Base-by-base conservation (phyloP, 2,113 vertebrate species). In the Nanorana parkeri region DNA sequence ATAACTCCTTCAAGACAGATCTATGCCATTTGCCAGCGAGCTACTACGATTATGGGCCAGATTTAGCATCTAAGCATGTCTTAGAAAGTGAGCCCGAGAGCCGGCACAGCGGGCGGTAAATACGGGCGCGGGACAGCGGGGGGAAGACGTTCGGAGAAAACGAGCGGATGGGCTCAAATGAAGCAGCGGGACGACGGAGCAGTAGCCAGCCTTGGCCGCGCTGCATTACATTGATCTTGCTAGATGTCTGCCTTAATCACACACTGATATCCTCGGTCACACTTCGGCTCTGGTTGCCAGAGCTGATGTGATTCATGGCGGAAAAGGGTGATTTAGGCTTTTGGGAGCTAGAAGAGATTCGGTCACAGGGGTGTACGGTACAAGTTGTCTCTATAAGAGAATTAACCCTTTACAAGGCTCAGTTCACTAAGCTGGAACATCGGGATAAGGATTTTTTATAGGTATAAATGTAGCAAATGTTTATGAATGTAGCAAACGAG, bases 241-340 rank as follows among this genome's bases (percentile, higher is more conserved):
- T 77, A 1, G 74, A 58, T 26, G 36, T 17, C 74, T 77, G 13
- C 36, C 32, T 41, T 77, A 77, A 77, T 77, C 75, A 77, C 61
- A 65, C 58, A 66, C 75, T 77, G 41, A 52, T 15, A 54, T n/a
- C 61, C 61, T 24, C 41, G 0, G 24, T 65, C 75, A 77, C 75
- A 77, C 41, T 51, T 21, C 10, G 23, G 54, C 58, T 19, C 17
- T 41, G 17, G 16, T 19, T 13, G 32, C 60, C 55, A 56, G 74
- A 17, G 60, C 32, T 24, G 58, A 64, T 65, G 75, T 51, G 75
- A 76, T 56, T 60, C 73, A 28, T 51, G 61, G 47, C 28, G 23
- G 13, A 8, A 77, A n/a, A 24, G 65, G 47, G 36, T 17, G 16
- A 77, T 24, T 77, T 41, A n/a, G 36, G 61, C 61, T 21, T 63